Percentiles rank a stretch among this genome's conserved stretches.
Evolutionary conservation across 2,113 vertebrate species (phyloP).

Genomic region (Emberiza fucata): DNA sequence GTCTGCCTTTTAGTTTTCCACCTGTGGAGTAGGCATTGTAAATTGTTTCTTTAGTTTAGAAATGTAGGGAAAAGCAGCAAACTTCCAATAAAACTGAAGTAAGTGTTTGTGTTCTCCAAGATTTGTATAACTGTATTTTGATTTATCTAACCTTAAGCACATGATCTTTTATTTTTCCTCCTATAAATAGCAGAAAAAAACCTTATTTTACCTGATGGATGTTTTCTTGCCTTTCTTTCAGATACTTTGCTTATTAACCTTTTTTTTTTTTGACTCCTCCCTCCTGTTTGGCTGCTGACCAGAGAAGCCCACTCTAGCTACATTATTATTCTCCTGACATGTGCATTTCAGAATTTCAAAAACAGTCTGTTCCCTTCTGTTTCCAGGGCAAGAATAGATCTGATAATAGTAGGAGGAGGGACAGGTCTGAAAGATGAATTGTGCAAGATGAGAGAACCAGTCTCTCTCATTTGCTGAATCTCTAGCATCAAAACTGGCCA

Average conservation of each 20-base stretch:
- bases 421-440: not conserved
- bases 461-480: not conserved
- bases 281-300: not conserved
- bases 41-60: not conserved
- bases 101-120: not conserved
- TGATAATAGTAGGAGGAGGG: not conserved
- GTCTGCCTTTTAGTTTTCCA: not conserved
- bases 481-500: not conserved
- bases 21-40: not conserved
- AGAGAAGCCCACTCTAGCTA: not conserved
- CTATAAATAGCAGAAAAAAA: not conserved
- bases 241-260: not conserved
- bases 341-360: not conserved
- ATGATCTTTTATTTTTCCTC: not conserved
- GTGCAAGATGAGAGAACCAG: not conserved
- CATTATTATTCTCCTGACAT: not conserved
- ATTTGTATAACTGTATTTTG: not conserved
- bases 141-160: not conserved
- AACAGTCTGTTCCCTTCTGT: not conserved
- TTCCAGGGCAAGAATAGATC: not conserved
- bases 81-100: not conserved
- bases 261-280: not conserved
- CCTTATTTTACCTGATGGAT: not conserved
- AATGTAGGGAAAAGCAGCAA: not conserved
- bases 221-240: not conserved